Evolutionary conservation across 2,888 invertebrate species (phyloP).

Genomic region (Cartodere bifasciata): DNA sequence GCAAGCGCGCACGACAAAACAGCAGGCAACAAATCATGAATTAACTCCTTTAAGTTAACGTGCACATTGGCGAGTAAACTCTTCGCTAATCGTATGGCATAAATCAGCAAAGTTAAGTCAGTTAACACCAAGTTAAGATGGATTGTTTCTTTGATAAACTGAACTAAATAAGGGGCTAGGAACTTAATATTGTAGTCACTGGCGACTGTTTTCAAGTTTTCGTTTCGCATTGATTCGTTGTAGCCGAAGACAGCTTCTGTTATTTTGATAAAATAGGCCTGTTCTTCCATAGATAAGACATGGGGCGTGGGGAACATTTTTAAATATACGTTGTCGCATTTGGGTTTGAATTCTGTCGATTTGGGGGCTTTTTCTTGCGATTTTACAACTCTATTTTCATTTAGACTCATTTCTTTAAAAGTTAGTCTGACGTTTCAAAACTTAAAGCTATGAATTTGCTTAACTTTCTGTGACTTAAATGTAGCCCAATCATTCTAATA

Average conservation of each 20-base stretch:
- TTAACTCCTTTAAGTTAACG: slow-evolving; percentile 17
- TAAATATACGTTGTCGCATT: slow-evolving; percentile 22
- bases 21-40: slow-evolving; percentile 23
- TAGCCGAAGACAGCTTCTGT: slow-evolving; percentile 26
- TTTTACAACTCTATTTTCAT: no score
- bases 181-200: slow-evolving; percentile 20
- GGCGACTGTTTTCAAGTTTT: slow-evolving; percentile 19
- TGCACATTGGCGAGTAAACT: slow-evolving; percentile 22
- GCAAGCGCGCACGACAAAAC: slow-evolving; percentile 23
- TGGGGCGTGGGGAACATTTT: slow-evolving; percentile 22
- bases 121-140: slow-evolving; percentile 22
- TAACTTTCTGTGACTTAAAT: no score
- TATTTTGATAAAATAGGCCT: slow-evolving; percentile 22
- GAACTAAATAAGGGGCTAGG: slow-evolving; percentile 21
- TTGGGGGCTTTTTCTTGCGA: no score
- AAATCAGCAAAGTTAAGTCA: slow-evolving; percentile 25
- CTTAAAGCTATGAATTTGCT: neutral
- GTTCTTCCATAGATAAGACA: slow-evolving; percentile 23
- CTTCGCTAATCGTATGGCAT: slow-evolving; percentile 24
- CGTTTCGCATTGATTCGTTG: slow-evolving; percentile 24
- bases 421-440: neutral
- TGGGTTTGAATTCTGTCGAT: slow-evolving; percentile 20
- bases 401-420: neutral
- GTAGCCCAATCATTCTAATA: no score
- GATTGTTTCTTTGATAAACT: slow-evolving; percentile 23